These are phyloP conservation scores for Linyphia triangularis DNA, from an alignment of 2,888 invertebrate species.

Conservation along the genomic window DNA sequence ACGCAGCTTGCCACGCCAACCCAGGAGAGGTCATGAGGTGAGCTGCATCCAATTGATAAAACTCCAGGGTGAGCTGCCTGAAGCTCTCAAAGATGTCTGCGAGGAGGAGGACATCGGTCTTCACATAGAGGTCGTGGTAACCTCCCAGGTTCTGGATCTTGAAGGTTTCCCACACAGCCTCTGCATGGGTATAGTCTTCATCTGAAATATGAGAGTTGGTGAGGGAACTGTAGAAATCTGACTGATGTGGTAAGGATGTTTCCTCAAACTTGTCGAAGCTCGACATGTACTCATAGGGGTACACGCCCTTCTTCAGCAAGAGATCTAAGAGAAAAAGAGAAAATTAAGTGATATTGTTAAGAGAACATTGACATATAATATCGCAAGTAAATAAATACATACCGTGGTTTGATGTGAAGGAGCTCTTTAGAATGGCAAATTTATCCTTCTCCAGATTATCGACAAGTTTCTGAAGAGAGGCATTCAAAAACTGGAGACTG, in stretches of 20 bases:
- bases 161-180: conserved; percentile 77
- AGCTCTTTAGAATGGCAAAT: conserved; percentile 38
- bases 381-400: too few species aligned
- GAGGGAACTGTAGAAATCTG: neutral
- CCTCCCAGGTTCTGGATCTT: conserved; percentile 76
- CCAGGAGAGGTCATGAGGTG: conserved; percentile 77
- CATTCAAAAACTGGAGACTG: neutral
- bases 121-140: conserved; percentile 77
- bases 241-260: neutral
- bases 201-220: neutral
- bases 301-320: conserved; percentile 70
- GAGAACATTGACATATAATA: too few species aligned
- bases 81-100: conserved; percentile 79
- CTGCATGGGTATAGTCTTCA: conserved; percentile 76
- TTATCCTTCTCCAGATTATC: neutral
- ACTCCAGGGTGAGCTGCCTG: conserved; percentile 76
- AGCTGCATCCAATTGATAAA: conserved; percentile 77
- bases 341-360: conserved; percentile 57
- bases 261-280: conserved; percentile 1
- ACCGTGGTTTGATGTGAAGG: conserved; percentile 74
- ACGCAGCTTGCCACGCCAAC: conserved; percentile 78
- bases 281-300: conserved; percentile 34
- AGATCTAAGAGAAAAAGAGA: conserved; percentile 76
- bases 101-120: conserved; percentile 77
- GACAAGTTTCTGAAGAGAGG: too few species aligned